Base-by-base conservation (phyloP, 2,888 invertebrate genomes). In the Drepanosiphum platanoidis region DNA sequence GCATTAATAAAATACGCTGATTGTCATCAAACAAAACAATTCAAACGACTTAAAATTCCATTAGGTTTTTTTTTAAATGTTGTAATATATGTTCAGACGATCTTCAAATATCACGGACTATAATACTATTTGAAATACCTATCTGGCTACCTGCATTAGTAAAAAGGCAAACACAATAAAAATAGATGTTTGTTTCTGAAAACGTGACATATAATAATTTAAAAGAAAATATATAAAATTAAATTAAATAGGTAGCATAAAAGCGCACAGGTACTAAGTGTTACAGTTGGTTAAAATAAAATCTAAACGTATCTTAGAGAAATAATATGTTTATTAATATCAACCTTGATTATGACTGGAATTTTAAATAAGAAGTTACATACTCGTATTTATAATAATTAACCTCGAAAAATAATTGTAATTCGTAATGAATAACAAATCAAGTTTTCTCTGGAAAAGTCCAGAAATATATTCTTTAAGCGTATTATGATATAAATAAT, bases 341-440 rank as follows among this genome's bases (percentile, higher is more conserved):
- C 22, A 61, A 72, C 71, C 71, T 82, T 81, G 72, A 71, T 81
- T 30, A 39, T 82, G 81, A 82, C 32, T 82, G 15, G 61, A 82
- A 82, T 82, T 82, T 22, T 39, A 71, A 81, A 82, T 61, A 32
- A 39, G 71, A 71, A 68, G 27, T 30, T 81, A 80, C 79, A 46
- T n/a, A 68, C 7, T n/a, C n/a, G n/a, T n/a, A n/a, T n/a, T n/a
- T n/a, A n/a, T n/a, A n/a, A 79, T 18, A 46, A 58, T 80, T 34
- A 80, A 70, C 70, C 80, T 70, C 52, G 52, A 70, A 70, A 52
- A 58, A 70, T 22, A 80, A 66, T 66, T n/a, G 27, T 22, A 42
- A 78, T 39, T n/a, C n/a, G n/a, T 39, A 61, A 79, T 61, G 11
- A 61, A 46, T 1, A n/a, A 34, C n/a, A 46, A 79, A 46, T 68